Conservation (phyloP, 2,888 invertebrate species). For the Allophyes oxyacanthae region DNA sequence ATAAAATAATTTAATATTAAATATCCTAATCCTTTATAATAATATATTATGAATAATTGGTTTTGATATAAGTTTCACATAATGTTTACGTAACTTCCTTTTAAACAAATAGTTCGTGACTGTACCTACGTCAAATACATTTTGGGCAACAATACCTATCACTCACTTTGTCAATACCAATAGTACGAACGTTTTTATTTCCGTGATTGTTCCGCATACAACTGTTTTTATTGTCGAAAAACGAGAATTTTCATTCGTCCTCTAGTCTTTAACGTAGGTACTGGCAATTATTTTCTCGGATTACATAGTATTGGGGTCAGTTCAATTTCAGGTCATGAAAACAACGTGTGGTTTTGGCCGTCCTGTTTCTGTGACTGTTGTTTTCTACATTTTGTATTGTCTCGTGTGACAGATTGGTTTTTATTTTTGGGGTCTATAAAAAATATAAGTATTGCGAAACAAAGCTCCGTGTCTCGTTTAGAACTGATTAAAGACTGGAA, state of each 20-base stretch:
- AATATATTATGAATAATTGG: too few species aligned
- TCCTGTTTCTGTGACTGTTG: too few species aligned
- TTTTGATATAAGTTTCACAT: too few species aligned
- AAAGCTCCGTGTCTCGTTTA: too few species aligned
- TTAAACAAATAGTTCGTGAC: slow-evolving; percentile 3
- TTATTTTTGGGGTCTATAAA: too few species aligned
- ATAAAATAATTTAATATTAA: too few species aligned
- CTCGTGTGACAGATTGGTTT: too few species aligned
- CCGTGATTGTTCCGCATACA: slow-evolving; percentile 41
- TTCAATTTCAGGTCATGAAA: not conserved
- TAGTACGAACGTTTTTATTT: slow-evolving; percentile 43
- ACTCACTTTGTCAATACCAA: slow-evolving; percentile 35
- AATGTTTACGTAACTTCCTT: not conserved
- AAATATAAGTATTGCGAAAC: too few species aligned
- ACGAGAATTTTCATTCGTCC: slow-evolving; percentile 15
- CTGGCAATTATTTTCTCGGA: slow-evolving; percentile 37
- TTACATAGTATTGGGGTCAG: slow-evolving; percentile 17
- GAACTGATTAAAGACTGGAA: too few species aligned
- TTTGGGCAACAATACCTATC: slow-evolving; percentile 29
- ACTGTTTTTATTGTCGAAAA: slow-evolving; percentile 16
- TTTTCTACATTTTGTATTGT: too few species aligned
- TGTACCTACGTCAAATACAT: slow-evolving; percentile 3
- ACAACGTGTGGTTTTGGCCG: not conserved
- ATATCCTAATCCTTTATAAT: too few species aligned
- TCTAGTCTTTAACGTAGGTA: slow-evolving; percentile 14